Conservation (phyloP, 2,888 invertebrate genomes). For the Synergus gifuensis region DNA sequence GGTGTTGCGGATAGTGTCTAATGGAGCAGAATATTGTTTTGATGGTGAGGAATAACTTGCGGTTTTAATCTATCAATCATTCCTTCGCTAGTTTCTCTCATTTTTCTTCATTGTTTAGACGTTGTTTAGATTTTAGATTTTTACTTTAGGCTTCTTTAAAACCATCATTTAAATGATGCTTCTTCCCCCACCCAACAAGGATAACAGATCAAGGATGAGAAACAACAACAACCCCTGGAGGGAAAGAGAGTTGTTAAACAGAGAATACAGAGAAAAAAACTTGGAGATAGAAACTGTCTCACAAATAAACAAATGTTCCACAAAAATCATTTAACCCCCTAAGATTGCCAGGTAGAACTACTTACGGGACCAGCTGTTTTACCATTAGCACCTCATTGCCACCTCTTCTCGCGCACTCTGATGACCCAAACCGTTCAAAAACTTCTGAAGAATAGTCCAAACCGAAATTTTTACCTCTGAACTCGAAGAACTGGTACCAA, state of each 20-base stretch:
- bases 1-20: not conserved
- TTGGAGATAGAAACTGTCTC: not conserved
- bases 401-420: slow-evolving; percentile 14
- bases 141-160: too few species aligned
- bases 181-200: too few species aligned
- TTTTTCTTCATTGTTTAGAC: not conserved
- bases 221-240: not conserved
- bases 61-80: not conserved
- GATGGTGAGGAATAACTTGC: not conserved
- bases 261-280: not conserved
- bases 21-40: slow-evolving; percentile 5
- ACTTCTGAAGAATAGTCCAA: slow-evolving; percentile 4
- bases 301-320: not conserved
- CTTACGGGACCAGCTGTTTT: slow-evolving; percentile 19
- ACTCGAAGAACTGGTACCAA: not conserved
- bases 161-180: too few species aligned
- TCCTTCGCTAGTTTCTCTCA: not conserved
- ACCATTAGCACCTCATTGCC: not conserved
- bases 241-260: not conserved
- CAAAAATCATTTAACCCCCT: not conserved
- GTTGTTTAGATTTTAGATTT: not conserved
- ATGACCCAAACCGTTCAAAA: not conserved
- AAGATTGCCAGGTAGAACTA: not conserved
- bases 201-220: too few species aligned
- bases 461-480: not conserved